These are phyloP conservation scores for Oplegnathus fasciatus DNA, from an alignment of 2,113 vertebrate species.

Conservation along the genomic window DNA sequence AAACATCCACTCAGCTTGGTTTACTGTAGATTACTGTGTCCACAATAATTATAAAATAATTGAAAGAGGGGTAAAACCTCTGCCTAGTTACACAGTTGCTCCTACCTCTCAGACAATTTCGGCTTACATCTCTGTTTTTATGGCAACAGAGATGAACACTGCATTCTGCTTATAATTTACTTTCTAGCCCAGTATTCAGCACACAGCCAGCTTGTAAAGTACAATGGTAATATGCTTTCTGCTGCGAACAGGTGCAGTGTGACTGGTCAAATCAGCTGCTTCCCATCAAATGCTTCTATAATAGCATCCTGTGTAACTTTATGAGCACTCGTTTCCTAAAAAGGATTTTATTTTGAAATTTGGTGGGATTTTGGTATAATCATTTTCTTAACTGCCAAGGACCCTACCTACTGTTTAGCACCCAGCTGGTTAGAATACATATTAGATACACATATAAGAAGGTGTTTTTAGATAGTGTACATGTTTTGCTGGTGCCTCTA, in stretches of 20 bases:
- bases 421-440: not conserved
- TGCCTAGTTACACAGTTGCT: not conserved
- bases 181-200: constrained; percentile 2
- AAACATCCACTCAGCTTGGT: constrained; percentile 24
- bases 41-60: constrained; percentile 25
- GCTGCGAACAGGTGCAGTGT: constrained; percentile 44
- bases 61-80: constrained; percentile 7
- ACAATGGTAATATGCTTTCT: constrained; percentile 10
- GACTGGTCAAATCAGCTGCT: constrained; percentile 33
- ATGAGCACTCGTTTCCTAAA: not conserved
- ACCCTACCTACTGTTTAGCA: not conserved
- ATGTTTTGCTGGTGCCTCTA: not conserved
- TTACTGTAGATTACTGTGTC: constrained; percentile 17
- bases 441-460: too few relatives aligned
- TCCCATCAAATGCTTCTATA: constrained; percentile 11
- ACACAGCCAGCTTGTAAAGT: constrained; percentile 34
- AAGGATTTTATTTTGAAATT: not conserved
- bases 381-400: not conserved
- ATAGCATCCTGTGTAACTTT: not conserved
- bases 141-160: not conserved
- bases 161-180: constrained; percentile 22
- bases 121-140: not conserved
- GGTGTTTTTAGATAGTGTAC: not conserved
- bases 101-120: not conserved
- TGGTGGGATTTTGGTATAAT: not conserved